These are phyloP conservation scores for Corythaeola cristata DNA, from an alignment of 2,113 vertebrate species.

Conservation along the genomic window DNA sequence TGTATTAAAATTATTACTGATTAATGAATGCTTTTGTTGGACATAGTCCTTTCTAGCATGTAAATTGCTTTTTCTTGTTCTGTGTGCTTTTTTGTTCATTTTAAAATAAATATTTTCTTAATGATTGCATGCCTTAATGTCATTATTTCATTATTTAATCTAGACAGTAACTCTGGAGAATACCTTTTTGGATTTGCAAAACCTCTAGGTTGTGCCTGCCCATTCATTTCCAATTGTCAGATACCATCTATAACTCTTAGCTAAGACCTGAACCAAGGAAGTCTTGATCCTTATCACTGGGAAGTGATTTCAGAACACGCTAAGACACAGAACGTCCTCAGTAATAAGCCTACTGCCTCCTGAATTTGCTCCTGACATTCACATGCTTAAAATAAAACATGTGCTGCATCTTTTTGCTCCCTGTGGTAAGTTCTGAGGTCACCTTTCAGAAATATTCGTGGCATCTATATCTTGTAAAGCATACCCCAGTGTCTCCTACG, in stretches of 20 bases:
- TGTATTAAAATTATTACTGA: neutral
- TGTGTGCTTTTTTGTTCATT: neutral
- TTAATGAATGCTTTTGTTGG: neutral
- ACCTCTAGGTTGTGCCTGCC: neutral
- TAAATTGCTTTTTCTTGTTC: neutral
- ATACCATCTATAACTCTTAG: neutral
- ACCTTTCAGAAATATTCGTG: neutral
- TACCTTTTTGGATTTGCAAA: neutral
- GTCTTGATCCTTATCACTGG: neutral
- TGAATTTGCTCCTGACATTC: neutral
- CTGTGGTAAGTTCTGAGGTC: neutral
- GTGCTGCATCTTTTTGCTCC: neutral
- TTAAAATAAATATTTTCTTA: neutral
- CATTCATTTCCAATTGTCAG: neutral
- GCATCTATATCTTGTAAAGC: neutral
- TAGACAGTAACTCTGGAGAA: neutral
- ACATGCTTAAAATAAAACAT: neutral
- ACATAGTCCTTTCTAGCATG: neutral
- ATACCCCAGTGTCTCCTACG: neutral
- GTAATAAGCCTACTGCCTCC: neutral
- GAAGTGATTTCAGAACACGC: neutral
- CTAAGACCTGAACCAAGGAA: neutral
- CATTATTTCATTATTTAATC: neutral
- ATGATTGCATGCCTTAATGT: neutral
- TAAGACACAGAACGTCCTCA: neutral